Base-by-base conservation (phyloP, 30 jellyfish, hydroid and myxozoan genomes). In the Catostylus mosaicus region DNA sequence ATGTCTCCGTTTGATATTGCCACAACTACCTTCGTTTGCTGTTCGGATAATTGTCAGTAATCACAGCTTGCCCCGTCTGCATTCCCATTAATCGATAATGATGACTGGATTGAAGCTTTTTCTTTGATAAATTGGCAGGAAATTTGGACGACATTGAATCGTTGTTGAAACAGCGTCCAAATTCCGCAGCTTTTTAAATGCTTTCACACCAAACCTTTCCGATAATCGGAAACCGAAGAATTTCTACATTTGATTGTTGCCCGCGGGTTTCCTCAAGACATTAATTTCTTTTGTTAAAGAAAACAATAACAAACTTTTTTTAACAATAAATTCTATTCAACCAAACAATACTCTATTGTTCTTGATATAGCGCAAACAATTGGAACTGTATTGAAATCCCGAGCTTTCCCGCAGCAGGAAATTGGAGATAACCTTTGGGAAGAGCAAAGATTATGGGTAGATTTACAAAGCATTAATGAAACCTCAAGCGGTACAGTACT, bases 181-280 rank as follows among this genome's bases (percentile, higher is more conserved):
- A 48, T 23, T 48, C 24, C 63, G 20, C 63, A 48, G 24, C 63
- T 4, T 7, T 48, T 4, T 3, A 16, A 4, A 16, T 48, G 63
- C 11, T 48, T 48, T 16, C 63, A 48, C 63, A 48, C 63, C 63
- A 48, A 48, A 48, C 4, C 24, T 48, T 4, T 48, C 23, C 14
- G 63, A 48, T 48, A 48, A 48, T 48, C 63, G 63, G 63, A 48
- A 48, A 16, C 63, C 63, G 20, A 48, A 16, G 63, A 48, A 48
- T 48, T 23, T 48, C 63, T 27, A 9, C 63, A 48, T 9, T 9
- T 48, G 27, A 2, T 27, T 16, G 14, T 48, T 27, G 20, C 27
- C 63, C 63, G 24, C 24, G 24, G 63, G 63, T 27, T 27, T 48
- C 63, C 63, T 27, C 23, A 27, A 48, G 14, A 9, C 11, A 48